Percentiles rank a stretch among this genome's conserved stretches.
Evolutionary conservation across 2,797 vertebrate species (phyloP).

Genomic region (Eulemur mongoz): DNA sequence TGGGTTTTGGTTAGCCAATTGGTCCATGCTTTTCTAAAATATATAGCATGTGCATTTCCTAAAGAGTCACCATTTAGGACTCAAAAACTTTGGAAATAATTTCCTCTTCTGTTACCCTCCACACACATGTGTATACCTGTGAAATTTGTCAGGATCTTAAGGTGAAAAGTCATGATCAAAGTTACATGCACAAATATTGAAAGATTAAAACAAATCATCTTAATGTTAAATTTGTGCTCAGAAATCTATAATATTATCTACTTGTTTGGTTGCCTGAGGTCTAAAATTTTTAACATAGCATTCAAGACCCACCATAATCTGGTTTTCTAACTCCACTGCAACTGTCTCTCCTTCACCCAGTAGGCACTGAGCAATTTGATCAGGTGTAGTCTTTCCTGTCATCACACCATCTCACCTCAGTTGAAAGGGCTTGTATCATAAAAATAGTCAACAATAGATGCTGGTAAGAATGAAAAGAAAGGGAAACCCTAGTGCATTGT

Average conservation of each 20-base stretch:
- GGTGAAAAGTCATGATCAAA: not conserved
- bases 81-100: not conserved
- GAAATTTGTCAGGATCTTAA: not conserved
- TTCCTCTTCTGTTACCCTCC: not conserved
- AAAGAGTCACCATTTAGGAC: not conserved
- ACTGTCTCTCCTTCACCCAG: not conserved
- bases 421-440: too few relatives aligned
- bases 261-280: not conserved
- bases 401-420: too few relatives aligned
- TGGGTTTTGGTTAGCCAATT: not conserved
- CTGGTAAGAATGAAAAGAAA: too few relatives aligned
- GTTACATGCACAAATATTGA: not conserved
- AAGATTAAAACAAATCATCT: not conserved
- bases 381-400: not conserved
- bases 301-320: not conserved
- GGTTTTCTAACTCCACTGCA: not conserved
- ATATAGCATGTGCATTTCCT: not conserved
- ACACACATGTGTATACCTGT: not conserved
- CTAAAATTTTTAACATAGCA: not conserved
- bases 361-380: not conserved
- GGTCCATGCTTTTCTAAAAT: not conserved
- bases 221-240: not conserved
- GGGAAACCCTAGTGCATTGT: too few relatives aligned
- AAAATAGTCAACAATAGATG: too few relatives aligned
- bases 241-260: not conserved